A percentile compares a stretch with the other conserved stretches of the same genome.
These are phyloP conservation scores for Lacerta agilis DNA, from an alignment of 2,797 vertebrate species.

Conservation along the genomic window DNA sequence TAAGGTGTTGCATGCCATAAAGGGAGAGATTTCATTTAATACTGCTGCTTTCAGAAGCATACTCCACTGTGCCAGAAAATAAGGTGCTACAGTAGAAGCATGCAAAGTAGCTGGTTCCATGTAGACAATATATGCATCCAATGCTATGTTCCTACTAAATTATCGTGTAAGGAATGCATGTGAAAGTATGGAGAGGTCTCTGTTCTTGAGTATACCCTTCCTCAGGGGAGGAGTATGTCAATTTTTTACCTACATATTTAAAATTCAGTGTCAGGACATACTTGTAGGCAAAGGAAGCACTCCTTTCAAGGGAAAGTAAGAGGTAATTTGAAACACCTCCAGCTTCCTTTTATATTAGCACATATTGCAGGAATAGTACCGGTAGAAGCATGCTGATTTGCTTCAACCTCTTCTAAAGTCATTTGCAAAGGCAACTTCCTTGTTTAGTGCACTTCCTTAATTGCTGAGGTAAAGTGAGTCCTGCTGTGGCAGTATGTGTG, in stretches of 20 bases:
- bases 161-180: not conserved
- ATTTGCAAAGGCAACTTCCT: not conserved
- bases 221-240: no score
- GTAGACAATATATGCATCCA: not conserved
- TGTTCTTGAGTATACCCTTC: not conserved
- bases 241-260: not conserved
- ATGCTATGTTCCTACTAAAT: slow-evolving; percentile 1
- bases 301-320: not conserved
- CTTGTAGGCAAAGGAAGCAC: not conserved
- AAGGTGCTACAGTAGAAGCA: not conserved
- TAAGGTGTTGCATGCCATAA: not conserved
- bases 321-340: not conserved
- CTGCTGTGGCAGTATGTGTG: not conserved
- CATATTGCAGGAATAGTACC: not conserved
- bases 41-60: slow-evolving; percentile 11
- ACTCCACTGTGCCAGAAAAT: not conserved
- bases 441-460: not conserved
- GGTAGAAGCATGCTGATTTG: not conserved
- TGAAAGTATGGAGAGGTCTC: not conserved
- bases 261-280: not conserved
- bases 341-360: not conserved
- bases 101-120: not conserved
- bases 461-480: not conserved
- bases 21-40: slow-evolving; percentile 8
- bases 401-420: not conserved